These are phyloP conservation scores for Drosophila anomalata DNA, from an alignment of 2,888 invertebrate genomes.

Conservation along the genomic window DNA sequence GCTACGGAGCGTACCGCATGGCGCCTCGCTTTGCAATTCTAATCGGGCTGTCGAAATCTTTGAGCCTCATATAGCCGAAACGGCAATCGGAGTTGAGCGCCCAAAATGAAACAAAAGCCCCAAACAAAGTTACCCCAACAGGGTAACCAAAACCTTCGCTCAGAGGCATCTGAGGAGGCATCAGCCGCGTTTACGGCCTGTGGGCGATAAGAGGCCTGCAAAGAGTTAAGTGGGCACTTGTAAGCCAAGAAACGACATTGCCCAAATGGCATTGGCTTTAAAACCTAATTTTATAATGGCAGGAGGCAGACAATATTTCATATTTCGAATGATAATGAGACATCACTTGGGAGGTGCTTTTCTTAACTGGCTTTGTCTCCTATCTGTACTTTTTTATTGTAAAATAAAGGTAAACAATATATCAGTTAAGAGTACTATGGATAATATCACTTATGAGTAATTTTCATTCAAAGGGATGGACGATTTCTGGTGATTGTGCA, in stretches of 20 bases:
- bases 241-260: slow-evolving; percentile 14
- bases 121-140: slow-evolving; percentile 5
- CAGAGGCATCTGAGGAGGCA: slow-evolving; percentile 8
- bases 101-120: slow-evolving; percentile 13
- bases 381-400: too few species aligned
- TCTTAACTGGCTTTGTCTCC: too few species aligned
- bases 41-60: slow-evolving; percentile 59
- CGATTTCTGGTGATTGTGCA: too few species aligned
- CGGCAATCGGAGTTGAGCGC: slow-evolving; percentile 31
- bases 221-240: slow-evolving; percentile 5
- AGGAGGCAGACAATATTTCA: background rate
- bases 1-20: slow-evolving; percentile 30
- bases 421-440: too few species aligned
- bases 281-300: background rate
- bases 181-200: slow-evolving; percentile 22
- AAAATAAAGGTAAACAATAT: too few species aligned
- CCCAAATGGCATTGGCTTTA: slow-evolving; percentile 1
- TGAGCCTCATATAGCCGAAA: slow-evolving; percentile 59
- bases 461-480: too few species aligned
- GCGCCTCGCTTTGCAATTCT: slow-evolving; percentile 55
- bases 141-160: slow-evolving; percentile 23
- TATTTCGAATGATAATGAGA: too few species aligned
- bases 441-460: too few species aligned
- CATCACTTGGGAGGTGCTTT: too few species aligned
- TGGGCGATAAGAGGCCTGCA: slow-evolving; percentile 12